phyloP scores from a whole-genome alignment of 2,113 vertebrate species.

The Pseudopodoces humilis region DNA sequence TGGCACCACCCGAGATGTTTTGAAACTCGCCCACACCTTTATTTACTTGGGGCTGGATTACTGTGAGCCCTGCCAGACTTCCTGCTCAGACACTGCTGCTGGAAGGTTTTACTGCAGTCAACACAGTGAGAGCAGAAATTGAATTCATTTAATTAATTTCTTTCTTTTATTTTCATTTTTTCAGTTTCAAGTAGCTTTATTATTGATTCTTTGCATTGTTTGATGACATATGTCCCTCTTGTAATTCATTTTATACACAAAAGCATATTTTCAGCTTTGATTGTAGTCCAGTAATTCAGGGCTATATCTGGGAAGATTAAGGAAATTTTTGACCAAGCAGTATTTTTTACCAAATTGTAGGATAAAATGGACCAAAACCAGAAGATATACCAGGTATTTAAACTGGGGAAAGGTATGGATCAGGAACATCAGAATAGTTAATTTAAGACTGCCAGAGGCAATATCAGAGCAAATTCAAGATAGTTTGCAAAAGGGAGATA shows the following conservation, averaged over 20 bases:
- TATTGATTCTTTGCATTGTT: not conserved
- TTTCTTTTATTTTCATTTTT: not conserved
- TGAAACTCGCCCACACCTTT: constrained; percentile 22
- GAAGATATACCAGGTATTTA: not conserved
- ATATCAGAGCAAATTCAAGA: not conserved
- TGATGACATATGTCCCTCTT: not conserved
- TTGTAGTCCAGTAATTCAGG: not conserved
- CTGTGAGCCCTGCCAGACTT: not conserved
- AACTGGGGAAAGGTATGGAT: not conserved
- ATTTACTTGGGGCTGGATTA: not conserved
- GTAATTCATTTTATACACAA: not conserved
- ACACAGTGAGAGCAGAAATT: not conserved
- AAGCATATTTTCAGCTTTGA: not conserved
- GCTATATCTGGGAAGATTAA: not conserved
- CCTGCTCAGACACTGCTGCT: not conserved
- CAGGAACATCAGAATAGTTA: not conserved
- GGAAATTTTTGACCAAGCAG: not conserved
- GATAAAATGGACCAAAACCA: not conserved
- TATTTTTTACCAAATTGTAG: not conserved
- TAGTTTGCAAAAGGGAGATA: not conserved
- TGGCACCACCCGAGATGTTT: not conserved
- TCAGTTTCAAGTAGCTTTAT: not conserved
- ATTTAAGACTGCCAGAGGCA: not conserved
- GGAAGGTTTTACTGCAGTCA: not conserved
- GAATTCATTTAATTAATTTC: not conserved